Conservation (phyloP, 2,797 vertebrate species). For the Sebastes goodei region DNA sequence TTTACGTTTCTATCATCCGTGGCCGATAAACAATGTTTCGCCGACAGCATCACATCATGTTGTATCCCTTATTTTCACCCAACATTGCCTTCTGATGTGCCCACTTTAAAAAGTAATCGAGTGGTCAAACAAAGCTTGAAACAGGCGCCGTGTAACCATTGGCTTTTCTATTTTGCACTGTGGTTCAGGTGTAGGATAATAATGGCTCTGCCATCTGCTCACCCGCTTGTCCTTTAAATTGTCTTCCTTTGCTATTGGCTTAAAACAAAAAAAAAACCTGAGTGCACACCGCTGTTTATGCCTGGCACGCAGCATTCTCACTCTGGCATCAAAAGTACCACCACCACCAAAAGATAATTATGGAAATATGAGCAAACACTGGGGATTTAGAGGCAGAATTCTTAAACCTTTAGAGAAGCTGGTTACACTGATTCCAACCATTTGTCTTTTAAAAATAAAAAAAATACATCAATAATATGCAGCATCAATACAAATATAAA, state of each 20-base stretch:
- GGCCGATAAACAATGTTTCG: constrained; percentile 42
- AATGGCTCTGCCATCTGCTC: constrained; percentile 68
- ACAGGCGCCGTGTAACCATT: constrained; percentile 23
- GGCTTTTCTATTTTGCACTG: constrained; percentile 57
- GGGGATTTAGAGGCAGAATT: neutral
- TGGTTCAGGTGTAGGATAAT: constrained; percentile 62
- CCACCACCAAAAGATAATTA: neutral
- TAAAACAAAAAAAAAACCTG: constrained; percentile 17
- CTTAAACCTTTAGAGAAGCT: neutral
- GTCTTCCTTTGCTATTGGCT: constrained; percentile 41
- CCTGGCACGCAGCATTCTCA: neutral
- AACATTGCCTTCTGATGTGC: constrained; percentile 63
- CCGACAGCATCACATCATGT: constrained; percentile 40
- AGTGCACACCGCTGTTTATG: constrained; percentile 12
- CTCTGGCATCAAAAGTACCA: neutral
- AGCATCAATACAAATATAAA: neutral
- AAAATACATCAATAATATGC: neutral
- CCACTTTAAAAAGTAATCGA: constrained; percentile 75
- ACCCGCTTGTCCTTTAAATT: constrained; percentile 56
- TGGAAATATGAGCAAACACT: constrained; percentile 15
- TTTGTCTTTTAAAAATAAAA: neutral
- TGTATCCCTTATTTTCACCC: constrained; percentile 59
- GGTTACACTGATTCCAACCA: neutral
- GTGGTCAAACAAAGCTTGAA: constrained; percentile 69
- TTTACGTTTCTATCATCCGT: constrained; percentile 39